Conservation (phyloP, 2,888 invertebrate genomes). For the Yponomeuta evonymella region DNA sequence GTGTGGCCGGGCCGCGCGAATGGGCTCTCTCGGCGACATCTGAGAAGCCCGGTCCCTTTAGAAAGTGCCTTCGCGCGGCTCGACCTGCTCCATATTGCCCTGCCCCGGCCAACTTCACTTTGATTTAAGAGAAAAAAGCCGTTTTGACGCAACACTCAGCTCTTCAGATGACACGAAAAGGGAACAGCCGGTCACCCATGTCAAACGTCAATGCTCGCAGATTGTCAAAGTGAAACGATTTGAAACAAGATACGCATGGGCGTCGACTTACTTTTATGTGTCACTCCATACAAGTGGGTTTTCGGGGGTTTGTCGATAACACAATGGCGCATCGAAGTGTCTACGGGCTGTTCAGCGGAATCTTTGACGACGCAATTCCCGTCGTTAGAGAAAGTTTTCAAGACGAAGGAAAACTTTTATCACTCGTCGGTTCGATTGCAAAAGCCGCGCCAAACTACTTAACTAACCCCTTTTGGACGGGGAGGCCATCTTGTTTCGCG, state of each 20-base stretch:
- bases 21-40: slow-evolving; percentile 72
- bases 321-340: background rate
- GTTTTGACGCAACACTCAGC: slow-evolving; percentile 54
- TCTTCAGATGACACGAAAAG: slow-evolving; percentile 39
- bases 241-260: slow-evolving; percentile 4
- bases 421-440: slow-evolving; percentile 10
- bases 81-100: slow-evolving; percentile 74
- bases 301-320: background rate
- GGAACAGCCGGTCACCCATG: slow-evolving; percentile 28
- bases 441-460: slow-evolving; percentile 33
- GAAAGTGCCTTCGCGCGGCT: slow-evolving; percentile 62
- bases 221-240: slow-evolving; percentile 17
- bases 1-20: slow-evolving; percentile 71
- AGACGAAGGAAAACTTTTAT: slow-evolving; percentile 2
- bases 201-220: slow-evolving; percentile 30
- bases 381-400: background rate
- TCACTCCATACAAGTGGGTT: slow-evolving; percentile 9
- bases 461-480: slow-evolving; percentile 40
- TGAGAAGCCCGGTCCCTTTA: slow-evolving; percentile 69
- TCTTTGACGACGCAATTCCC: background rate
- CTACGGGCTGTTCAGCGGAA: background rate
- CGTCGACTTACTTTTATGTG: slow-evolving; percentile 9
- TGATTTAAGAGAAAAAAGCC: slow-evolving; percentile 70
- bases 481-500: slow-evolving; percentile 61
- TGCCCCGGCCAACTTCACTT: slow-evolving; percentile 67